Base-by-base conservation (phyloP, 2,888 invertebrate genomes). In the Epistrophe grossulariae region DNA sequence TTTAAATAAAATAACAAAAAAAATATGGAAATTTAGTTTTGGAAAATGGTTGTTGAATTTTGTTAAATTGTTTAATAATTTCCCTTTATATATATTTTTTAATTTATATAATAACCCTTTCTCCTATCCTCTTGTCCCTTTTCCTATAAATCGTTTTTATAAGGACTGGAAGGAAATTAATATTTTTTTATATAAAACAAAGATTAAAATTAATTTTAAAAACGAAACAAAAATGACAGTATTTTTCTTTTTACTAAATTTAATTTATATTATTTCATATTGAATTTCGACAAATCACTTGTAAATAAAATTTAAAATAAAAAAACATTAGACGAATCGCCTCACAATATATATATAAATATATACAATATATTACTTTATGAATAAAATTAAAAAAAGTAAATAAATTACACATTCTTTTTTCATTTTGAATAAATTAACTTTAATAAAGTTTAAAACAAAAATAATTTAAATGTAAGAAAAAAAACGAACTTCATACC, bases 281-380 rank as follows among this genome's bases (percentile, higher is more conserved):
- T 68, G 52, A 79, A 45, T 70, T 81, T 70, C 35, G 64, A 66
- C 50, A 68, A 78, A 79, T 76, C 35, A 76, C 66, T 40, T 87
- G 87, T 87, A 87, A 79, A 87, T 87, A 87, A 59, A 78, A 48
- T 35, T 38, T 45, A 52, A 64, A 64, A 66, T 38, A 52, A 57
- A 57, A n/a, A 38, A 62, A 74, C 11, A 50, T 70, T 77, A 78
- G 77, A 87, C 59, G 77, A 81, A 77, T 88, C 87, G 87, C 87
- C 88, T 88, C 87, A 88, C 88, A 88, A 88, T 88, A 88, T 88
- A 88, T 88, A 88, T 79, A 76, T 88, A 88, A 73, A 76, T 50
- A 60, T 68, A 68, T n/a, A 64, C 9, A 48, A 68, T 48, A 50
- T 48, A 48, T 66, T 17, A 11, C 11, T 66, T n/a, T 15, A 45